A percentile compares a stretch with the other conserved stretches of the same genome.
Evolutionary conservation across 2,797 vertebrate genomes (phyloP).

Genomic region (Lepus oiostolus): DNA sequence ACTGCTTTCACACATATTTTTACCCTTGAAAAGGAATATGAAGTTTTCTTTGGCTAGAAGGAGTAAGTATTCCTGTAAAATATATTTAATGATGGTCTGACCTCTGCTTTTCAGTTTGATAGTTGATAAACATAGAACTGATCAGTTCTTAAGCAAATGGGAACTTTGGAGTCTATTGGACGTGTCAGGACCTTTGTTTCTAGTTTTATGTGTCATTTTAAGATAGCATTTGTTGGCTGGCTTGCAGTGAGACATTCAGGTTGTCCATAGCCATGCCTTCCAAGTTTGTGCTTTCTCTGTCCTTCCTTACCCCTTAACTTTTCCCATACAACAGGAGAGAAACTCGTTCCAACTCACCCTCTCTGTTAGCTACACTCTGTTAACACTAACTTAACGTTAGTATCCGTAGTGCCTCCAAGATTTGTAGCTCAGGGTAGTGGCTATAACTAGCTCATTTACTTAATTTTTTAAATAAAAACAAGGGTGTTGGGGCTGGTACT

Average conservation of each 20-base stretch:
- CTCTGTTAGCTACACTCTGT: background rate
- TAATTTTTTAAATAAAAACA: background rate
- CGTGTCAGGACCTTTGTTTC: background rate
- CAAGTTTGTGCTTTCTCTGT: background rate
- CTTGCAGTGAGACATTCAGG: background rate
- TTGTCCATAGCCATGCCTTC: background rate
- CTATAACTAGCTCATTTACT: conserved; percentile 52
- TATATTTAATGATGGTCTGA: background rate
- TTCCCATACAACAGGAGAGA: background rate
- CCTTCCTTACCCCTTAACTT: background rate
- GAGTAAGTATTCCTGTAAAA: conserved; percentile 25
- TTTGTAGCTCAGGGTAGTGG: conserved; percentile 6
- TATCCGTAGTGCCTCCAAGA: background rate
- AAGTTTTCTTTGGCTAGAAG: conserved; percentile 26
- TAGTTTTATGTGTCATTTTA: background rate
- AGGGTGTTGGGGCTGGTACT: too few species aligned
- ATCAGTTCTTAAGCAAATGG: background rate
- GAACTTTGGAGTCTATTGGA: background rate
- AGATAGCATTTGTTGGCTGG: background rate
- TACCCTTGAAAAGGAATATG: background rate
- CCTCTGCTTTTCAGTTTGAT: background rate
- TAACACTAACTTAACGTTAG: background rate
- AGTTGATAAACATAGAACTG: background rate
- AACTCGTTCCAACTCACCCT: background rate
- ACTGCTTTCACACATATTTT: conserved; percentile 20